phyloP scores from a whole-genome alignment of 2,113 vertebrate species.

The Albula goreensis region DNA sequence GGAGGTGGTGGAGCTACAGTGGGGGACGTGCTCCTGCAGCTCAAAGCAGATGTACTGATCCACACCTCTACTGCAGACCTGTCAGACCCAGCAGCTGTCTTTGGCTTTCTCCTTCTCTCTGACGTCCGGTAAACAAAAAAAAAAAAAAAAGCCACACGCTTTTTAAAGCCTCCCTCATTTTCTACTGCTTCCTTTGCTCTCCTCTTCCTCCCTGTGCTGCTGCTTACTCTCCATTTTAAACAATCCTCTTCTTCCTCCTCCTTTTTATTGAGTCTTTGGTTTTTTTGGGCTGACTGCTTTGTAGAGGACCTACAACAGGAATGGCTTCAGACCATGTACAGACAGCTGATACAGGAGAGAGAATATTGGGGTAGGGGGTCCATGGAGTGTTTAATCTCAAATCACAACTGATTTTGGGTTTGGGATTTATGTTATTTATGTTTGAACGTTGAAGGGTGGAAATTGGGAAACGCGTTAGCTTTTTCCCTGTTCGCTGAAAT shows the following conservation, averaged over 20 bases:
- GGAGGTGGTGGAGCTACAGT: not conserved
- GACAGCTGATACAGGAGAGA: not conserved
- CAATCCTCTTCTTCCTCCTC: not conserved
- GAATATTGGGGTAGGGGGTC: not conserved
- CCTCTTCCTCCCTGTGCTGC: not conserved
- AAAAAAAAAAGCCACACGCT: not conserved
- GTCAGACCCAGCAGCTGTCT: not conserved
- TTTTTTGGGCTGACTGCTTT: too few relatives aligned
- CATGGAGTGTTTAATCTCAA: not conserved
- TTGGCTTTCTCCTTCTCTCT: not conserved
- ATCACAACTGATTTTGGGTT: not conserved
- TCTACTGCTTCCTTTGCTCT: not conserved
- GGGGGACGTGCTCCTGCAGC: too few relatives aligned
- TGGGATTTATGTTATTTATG: not conserved
- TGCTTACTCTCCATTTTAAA: not conserved
- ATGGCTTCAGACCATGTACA: not conserved
- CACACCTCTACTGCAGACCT: not conserved
- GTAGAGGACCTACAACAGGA: too few relatives aligned
- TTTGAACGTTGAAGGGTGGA: not conserved
- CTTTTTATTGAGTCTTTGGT: not conserved
- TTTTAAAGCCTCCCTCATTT: not conserved
- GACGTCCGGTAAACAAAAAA: not conserved
- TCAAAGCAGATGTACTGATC: not conserved
- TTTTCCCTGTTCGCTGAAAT: not conserved
- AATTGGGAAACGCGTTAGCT: not conserved